Evolutionary conservation across 2,797 vertebrate genomes (phyloP), one percentile per base, ranked within the genome.

Genomic region (Salmo trutta): DNA sequence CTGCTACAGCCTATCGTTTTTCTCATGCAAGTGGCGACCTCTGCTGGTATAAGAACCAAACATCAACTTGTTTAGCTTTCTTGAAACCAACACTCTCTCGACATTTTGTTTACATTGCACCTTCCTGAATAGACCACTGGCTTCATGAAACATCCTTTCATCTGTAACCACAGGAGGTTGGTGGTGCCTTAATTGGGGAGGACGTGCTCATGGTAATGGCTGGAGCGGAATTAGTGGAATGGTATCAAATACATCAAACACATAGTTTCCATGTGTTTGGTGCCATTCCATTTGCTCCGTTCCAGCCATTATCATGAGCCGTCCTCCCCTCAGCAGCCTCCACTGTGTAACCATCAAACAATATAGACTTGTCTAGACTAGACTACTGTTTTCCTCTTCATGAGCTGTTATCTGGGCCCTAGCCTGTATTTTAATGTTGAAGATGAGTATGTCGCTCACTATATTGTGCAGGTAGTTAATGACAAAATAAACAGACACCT

Each of bases 401-500:
- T 12, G 10, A 12, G 41, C 10, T 12, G 41, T 47, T 47, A 47
- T 47, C 41, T 47, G 10, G 10, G 41, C 41, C 10, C 41, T 10
- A 47, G 41, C 41, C 41, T 47, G 10, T 47, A 47, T 47, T 47
- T 47, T 14, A 47, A 47, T 12, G 3, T 47, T 47, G 6, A n/a
- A 59, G 56, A 27, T 15, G 24, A 24, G 62, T 24, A 29, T 16
- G 31, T 52, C 33, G 8, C 15, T 47, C 10, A 47, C 41, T 47
- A 47, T 0, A 41, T 3, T 1, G 73, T 85, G 87, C 80, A 24
- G 85, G 82, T 14, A n/a, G 4, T 52, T 85, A 80, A 62, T 88
- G 82, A 69, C 83, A 90, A 56, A 86, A 85, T 52, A 87, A 85
- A 88, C 84, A 82, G 19, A 1, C 2, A 15, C 70, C 10, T 2